Base-by-base conservation (phyloP, 92 coral and sea anemone species). In the Zoanthus gigantus region DNA sequence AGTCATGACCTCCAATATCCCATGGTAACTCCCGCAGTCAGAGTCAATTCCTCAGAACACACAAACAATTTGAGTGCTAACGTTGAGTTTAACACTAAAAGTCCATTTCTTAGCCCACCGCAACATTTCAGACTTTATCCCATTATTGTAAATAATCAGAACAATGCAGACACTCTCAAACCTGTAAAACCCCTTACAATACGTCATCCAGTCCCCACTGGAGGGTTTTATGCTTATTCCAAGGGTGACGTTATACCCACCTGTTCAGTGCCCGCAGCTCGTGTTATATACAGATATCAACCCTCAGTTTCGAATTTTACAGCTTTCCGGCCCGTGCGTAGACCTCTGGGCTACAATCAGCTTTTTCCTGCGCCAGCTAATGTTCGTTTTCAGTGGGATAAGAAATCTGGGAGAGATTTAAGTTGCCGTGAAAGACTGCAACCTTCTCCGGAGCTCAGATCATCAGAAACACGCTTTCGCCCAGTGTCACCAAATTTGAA, bases 401-500 rank as follows among this genome's bases (percentile, higher is more conserved):
- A 66, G 75, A 81, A 81, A 81, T 31, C 72, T 3, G 72, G 23
- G 48, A 67, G 76, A 17, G 85, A 81, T 53, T 50, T 81, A 74
- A 81, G 85, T 81, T 81, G 85, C 47, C 74, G 85, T 13, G 85
- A 81, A 45, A 81, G 60, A 9, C 15, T 81, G 29, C 85, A 66
- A 29, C 85, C 85, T 2, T 81, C 85, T 28, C 85, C 85, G 28
- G 85, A 81, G 56, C 85, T 81, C 23, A 66, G 28, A 29, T 15
- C 66, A 9, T 81, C 85, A 0, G 75, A 65, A 29, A 81, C 23
- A 28, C 61, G 9, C 28, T 81, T 81, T 53, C 85, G 85, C 31
- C 85, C 85, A 17, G 85, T 81, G 47, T 81, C 85, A 46, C 85
- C 85, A 66, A 67, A 67, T 10, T n/a, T 81, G 76, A 81, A 81